phyloP scores from a whole-genome alignment of 1,140 invertebrate genomes.

The Apis laboriosa region DNA sequence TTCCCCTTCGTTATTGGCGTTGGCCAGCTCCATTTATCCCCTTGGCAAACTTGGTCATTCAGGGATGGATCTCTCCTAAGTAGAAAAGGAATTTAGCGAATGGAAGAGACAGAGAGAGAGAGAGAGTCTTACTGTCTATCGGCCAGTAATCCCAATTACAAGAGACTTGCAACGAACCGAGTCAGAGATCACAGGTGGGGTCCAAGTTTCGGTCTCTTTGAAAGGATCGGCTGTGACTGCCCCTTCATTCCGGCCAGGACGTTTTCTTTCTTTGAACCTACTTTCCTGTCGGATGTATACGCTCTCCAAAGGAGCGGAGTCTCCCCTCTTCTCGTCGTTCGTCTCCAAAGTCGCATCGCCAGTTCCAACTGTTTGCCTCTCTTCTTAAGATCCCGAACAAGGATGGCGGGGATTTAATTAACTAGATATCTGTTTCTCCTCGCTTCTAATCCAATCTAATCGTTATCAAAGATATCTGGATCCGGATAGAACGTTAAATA shows the following conservation, averaged over 20 bases:
- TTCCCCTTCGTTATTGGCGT: background rate
- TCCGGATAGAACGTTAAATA: background rate
- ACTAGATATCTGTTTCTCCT: conserved; percentile 45
- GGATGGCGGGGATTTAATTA: conserved; percentile 59
- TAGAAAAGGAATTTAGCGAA: conserved; percentile 58
- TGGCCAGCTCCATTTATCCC: background rate
- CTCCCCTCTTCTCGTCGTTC: background rate
- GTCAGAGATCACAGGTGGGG: conserved; percentile 61
- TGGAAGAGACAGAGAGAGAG: conserved; percentile 7
- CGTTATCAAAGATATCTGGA: conserved; percentile 32
- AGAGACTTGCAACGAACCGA: conserved; percentile 43
- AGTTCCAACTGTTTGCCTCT: conserved; percentile 14
- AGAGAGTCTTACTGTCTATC: conserved; percentile 37
- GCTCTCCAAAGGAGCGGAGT: conserved; percentile 51
- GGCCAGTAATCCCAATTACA: conserved; percentile 64
- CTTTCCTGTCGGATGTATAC: conserved; percentile 57
- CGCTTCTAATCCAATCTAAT: conserved; percentile 20
- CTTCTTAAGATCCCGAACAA: conserved; percentile 7
- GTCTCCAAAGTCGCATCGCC: conserved; percentile 36
- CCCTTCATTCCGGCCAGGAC: conserved; percentile 50
- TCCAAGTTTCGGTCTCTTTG: conserved; percentile 64
- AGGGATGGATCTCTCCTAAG: conserved; percentile 7
- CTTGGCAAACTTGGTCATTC: conserved; percentile 12
- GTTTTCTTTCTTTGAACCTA: conserved; percentile 62
- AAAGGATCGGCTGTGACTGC: conserved; percentile 51